Evolutionary conservation across 1,140 invertebrate genomes (phyloP).

Genomic region (Plectrocnemia conspersa): DNA sequence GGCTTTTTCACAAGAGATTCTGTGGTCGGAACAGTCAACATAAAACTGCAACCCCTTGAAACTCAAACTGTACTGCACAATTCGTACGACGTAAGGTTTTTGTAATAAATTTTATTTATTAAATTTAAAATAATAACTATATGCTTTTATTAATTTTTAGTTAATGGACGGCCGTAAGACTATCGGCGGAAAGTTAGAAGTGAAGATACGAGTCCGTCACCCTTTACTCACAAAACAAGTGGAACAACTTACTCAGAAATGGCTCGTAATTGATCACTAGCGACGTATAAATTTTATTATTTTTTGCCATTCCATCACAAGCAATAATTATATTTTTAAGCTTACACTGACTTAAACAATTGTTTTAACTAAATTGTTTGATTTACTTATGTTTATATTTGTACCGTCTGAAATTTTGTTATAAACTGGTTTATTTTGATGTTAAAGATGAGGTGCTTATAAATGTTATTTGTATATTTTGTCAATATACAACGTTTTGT

Average conservation of each 20-base stretch:
- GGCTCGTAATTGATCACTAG: constrained; percentile 73
- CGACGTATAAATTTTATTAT: no score
- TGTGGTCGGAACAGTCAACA: constrained; percentile 75
- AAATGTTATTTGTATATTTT: no score
- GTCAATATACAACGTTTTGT: no score
- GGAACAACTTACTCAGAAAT: constrained; percentile 86
- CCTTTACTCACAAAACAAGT: constrained; percentile 87
- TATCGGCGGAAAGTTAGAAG: constrained; percentile 85
- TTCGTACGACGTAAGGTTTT: constrained; percentile 77
- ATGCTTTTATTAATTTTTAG: constrained; percentile 48
- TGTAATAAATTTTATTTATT: neutral
- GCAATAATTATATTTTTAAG: no score
- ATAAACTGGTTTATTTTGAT: no score
- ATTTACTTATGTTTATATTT: no score
- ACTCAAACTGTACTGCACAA: constrained; percentile 84
- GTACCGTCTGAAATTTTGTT: no score
- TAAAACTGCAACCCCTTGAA: constrained; percentile 83
- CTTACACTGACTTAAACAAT: no score
- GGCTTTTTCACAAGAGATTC: constrained; percentile 84
- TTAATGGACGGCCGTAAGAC: constrained; percentile 85
- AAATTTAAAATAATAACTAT: neutral
- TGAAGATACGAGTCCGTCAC: constrained; percentile 86
- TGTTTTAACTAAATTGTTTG: no score
- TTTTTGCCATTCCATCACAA: no score
- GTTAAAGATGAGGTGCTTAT: no score